Percentiles rank a stretch among this genome's conserved stretches.
These are phyloP conservation scores for Poeciliopsis occidentalis DNA, from an alignment of 2,113 vertebrate genomes.

Conservation along the genomic window DNA sequence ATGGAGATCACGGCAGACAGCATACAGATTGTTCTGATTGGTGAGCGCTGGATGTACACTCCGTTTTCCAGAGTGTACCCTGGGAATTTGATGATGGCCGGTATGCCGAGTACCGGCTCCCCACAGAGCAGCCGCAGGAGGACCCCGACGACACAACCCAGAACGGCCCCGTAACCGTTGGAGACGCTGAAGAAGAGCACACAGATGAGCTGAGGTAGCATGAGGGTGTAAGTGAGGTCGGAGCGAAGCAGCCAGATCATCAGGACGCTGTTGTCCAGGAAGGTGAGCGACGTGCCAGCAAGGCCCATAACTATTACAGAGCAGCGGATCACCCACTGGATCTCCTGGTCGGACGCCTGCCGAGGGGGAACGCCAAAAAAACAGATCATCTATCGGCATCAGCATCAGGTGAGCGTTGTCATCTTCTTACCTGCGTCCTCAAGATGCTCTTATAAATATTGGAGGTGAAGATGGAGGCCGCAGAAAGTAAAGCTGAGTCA, in stretches of 20 bases:
- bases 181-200: conserved; percentile 73
- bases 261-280: conserved; percentile 78
- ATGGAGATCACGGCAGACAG: conserved; percentile 65
- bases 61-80: conserved; percentile 67
- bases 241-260: conserved; percentile 83
- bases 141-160: conserved; percentile 76
- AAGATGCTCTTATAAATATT: conserved; percentile 66
- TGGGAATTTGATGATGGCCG: conserved; percentile 71
- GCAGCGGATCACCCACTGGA: conserved; percentile 80
- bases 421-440: conserved; percentile 26
- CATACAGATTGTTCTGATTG: conserved; percentile 81
- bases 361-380: neutral
- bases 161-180: conserved; percentile 79
- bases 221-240: conserved; percentile 81
- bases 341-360: conserved; percentile 81
- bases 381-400: neutral
- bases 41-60: conserved; percentile 75
- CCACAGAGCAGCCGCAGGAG: conserved; percentile 80
- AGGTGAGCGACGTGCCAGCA: conserved; percentile 73
- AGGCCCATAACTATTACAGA: conserved; percentile 79
- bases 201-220: conserved; percentile 84
- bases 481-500: conserved; percentile 73
- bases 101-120: conserved; percentile 76
- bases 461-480: conserved; percentile 70
- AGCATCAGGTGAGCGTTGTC: neutral